phyloP scores from a whole-genome alignment of 2,797 vertebrate genomes.

The Ficedula albicollis region DNA sequence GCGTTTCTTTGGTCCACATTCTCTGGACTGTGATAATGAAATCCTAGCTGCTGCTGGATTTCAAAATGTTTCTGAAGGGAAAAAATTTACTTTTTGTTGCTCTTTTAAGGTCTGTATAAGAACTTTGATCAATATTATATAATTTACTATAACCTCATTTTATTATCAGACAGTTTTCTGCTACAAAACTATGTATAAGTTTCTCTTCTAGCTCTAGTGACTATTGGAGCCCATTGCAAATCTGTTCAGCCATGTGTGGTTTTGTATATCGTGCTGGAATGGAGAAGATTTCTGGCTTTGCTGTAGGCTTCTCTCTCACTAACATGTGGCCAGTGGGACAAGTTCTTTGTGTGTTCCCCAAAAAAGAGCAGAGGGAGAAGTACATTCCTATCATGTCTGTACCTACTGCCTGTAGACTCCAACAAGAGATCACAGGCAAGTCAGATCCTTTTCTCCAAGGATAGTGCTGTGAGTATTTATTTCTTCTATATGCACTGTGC shows the following conservation, averaged over 20 bases:
- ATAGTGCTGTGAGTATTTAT: not conserved
- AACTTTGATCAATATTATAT: not conserved
- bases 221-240: not conserved
- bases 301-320: not conserved
- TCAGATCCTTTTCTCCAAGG: not conserved
- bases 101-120: not conserved
- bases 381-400: not conserved
- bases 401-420: not conserved
- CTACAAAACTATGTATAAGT: not conserved
- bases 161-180: not conserved
- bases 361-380: not conserved
- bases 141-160: not conserved
- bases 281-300: not conserved
- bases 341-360: accelerated
- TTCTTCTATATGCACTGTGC: not conserved
- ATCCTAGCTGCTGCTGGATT: not conserved
- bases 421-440: not conserved
- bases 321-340: accelerated
- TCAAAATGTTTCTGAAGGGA: not conserved
- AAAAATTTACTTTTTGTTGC: not conserved
- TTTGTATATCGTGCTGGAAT: accelerated
- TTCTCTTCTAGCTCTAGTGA: not conserved
- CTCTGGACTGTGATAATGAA: not conserved
- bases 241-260: not conserved
- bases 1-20: not conserved